Percentiles rank a stretch among this genome's conserved stretches.
phyloP scores from a whole-genome alignment of 2,113 vertebrate genomes.

The Pavo muticus region DNA sequence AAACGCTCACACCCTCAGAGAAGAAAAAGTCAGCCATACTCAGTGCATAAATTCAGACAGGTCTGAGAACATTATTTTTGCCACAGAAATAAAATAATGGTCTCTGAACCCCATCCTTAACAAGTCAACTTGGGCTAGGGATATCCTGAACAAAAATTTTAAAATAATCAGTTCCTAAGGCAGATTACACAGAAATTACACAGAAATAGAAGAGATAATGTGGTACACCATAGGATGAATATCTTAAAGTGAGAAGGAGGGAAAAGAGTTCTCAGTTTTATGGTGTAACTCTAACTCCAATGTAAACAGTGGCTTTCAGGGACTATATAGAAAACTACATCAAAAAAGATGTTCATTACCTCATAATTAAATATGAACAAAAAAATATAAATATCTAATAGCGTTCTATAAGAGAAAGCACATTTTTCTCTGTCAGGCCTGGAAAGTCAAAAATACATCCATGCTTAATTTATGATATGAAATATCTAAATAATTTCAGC shows the following conservation, averaged over 20 bases:
- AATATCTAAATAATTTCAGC: background rate
- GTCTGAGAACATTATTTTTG: background rate
- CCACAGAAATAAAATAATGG: background rate
- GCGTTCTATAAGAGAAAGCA: background rate
- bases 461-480: background rate
- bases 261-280: background rate
- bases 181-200: background rate
- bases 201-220: background rate
- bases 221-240: background rate
- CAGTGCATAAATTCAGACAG: background rate
- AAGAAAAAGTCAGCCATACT: background rate
- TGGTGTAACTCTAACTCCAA: background rate
- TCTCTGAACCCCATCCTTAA: background rate
- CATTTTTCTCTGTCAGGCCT: background rate
- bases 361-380: background rate
- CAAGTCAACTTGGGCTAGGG: background rate
- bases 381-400: background rate
- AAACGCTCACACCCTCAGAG: background rate
- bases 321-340: background rate
- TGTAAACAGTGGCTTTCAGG: background rate
- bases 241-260: background rate
- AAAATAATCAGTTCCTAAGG: background rate
- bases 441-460: background rate
- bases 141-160: background rate
- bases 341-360: background rate